Evolutionary conservation across 2,888 invertebrate species (phyloP), one percentile per base, ranked within the genome.

Genomic region (Drosophila histrio): DNA sequence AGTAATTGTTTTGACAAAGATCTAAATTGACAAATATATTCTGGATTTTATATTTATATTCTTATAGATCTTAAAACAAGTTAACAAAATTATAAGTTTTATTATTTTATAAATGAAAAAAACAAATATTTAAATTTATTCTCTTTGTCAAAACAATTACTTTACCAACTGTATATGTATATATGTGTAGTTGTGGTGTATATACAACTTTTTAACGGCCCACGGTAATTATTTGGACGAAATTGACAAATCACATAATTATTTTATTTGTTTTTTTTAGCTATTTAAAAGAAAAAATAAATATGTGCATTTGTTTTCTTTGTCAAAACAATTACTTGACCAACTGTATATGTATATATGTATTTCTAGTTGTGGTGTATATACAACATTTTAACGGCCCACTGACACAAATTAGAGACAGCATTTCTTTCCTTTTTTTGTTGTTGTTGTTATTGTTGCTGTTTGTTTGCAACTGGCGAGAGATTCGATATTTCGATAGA

Each of bases 381-480:
- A 46, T 61, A 63, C 17, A 50, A 34, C 13, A 71, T 67, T 62
- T 70, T 62, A 62, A 77, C 66, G 72, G 65, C 79, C 82, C 82
- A 84, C 85, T 81, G 81, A 81, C 84, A 81, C 69, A 82, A 68
- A 66, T 74, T 62, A 60, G 64, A 66, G 34, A 46, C 44, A 56
- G 41, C 69, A 52, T 65, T 64, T 21, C 41, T 24, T 52, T 62
- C n/a, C n/a, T 44, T 8, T 49, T 65, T 8, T 46, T 30, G 28
- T 46, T 44, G 44, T 44, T 43, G 13, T 22, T 49, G 11, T 49
- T 41, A 30, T 39, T 39, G 21, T 41, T 52, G 30, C 47, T 53
- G 67, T 67, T 75, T 80, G 84, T 78, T 81, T 83, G 68, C 73
- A 81, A 71, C 59, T 66, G 77, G 24, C 58, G 47, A 61, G 46